Evolutionary conservation across 2,888 invertebrate species (phyloP).

Genomic region (Amiota mariae): DNA sequence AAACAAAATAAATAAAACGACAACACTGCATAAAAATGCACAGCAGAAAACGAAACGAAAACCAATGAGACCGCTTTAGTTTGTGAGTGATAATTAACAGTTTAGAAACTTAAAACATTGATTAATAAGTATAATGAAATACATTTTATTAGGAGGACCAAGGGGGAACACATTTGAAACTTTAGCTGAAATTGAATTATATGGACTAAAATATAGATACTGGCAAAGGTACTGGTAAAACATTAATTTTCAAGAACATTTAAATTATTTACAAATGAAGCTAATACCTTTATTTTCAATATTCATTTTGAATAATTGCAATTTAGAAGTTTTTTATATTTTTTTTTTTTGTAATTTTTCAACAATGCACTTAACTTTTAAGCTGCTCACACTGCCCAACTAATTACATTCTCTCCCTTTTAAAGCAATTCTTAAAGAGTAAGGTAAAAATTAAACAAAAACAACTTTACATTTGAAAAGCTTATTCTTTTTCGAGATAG

Average conservation of each 20-base stretch:
- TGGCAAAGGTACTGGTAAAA: no score
- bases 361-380: background rate
- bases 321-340: background rate
- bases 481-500: background rate
- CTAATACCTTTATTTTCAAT: no score
- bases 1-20: background rate
- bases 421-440: background rate
- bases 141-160: background rate
- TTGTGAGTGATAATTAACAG: background rate
- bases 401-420: conserved; percentile 1
- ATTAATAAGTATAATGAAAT: background rate
- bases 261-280: background rate
- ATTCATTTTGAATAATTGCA: background rate
- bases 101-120: no score
- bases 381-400: background rate
- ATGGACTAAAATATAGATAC: background rate
- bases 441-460: background rate
- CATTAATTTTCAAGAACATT: background rate
- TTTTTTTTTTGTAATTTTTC: background rate
- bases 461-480: background rate
- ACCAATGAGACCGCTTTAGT: background rate
- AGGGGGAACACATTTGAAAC: background rate
- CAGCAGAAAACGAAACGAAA: background rate
- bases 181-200: background rate
- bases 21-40: background rate